phyloP scores from a whole-genome alignment of 2,113 vertebrate genomes.

The Carassius auratus region DNA sequence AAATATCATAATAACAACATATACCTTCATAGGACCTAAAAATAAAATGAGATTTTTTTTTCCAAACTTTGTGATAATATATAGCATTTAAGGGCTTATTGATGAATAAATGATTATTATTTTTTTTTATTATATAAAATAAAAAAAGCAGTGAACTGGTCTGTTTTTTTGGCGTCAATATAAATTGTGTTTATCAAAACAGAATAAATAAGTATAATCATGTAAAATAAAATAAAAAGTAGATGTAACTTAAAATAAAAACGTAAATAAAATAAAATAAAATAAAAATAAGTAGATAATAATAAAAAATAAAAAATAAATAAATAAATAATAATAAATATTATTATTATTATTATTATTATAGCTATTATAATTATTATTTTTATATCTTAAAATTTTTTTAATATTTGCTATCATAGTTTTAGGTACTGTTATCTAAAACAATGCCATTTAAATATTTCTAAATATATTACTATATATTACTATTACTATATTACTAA shows the following conservation, averaged over 20 bases:
- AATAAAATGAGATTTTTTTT: not conserved
- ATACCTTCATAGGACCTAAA: too few relatives aligned
- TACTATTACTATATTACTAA: too few relatives aligned
- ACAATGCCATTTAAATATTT: not conserved
- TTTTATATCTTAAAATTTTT: not conserved
- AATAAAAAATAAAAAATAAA: not conserved
- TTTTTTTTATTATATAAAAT: not conserved
- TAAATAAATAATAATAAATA: too few relatives aligned
- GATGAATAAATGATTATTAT: too few relatives aligned
- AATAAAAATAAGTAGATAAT: not conserved
- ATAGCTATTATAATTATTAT: not conserved
- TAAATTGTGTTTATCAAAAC: too few relatives aligned
- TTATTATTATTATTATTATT: not conserved
- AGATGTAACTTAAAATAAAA: not conserved
- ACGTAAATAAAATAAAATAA: too few relatives aligned
- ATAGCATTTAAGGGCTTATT: not conserved
- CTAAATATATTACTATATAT: too few relatives aligned
- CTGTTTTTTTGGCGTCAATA: too few relatives aligned
- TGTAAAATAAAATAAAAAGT: too few relatives aligned
- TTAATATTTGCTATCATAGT: not conserved
- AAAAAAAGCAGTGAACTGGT: too few relatives aligned
- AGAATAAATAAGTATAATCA: not conserved
- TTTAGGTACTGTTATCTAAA: not conserved
- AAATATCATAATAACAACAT: too few relatives aligned
- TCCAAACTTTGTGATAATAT: not conserved